These are phyloP conservation scores for Platorchestia sp. DNA, from an alignment of 1,140 invertebrate species.

Conservation along the genomic window DNA sequence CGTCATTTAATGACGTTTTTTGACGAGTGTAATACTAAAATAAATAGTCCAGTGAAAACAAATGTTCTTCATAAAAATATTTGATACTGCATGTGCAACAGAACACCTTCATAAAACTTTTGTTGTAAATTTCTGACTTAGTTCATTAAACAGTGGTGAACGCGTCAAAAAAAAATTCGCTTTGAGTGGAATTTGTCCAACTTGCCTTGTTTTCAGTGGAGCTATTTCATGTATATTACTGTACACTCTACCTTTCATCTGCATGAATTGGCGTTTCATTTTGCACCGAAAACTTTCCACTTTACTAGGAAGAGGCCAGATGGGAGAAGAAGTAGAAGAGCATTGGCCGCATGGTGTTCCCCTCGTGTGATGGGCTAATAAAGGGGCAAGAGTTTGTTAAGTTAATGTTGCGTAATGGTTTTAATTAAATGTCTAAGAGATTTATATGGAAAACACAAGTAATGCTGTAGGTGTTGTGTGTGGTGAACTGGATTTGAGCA, in stretches of 20 bases:
- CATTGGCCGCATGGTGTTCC: conserved; percentile 22
- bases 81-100: too few relatives aligned
- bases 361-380: conserved; percentile 50
- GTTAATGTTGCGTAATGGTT: conserved; percentile 51
- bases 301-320: not conserved
- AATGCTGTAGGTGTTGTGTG: conserved; percentile 6
- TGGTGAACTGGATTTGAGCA: not conserved
- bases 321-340: conserved; percentile 16
- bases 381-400: conserved; percentile 51
- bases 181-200: not conserved
- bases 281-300: not conserved
- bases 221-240: not conserved
- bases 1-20: not conserved
- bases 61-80: too few relatives aligned
- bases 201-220: not conserved
- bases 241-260: not conserved
- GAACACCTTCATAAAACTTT: too few relatives aligned
- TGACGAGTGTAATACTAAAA: not conserved
- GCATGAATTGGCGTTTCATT: not conserved
- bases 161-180: not conserved
- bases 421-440: conserved; percentile 52
- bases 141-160: not conserved
- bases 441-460: conserved; percentile 55
- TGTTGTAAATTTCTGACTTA: not conserved
- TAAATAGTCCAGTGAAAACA: not conserved